Conservation (phyloP, 1,140 invertebrate species). For the Drosophila erecta region DNA sequence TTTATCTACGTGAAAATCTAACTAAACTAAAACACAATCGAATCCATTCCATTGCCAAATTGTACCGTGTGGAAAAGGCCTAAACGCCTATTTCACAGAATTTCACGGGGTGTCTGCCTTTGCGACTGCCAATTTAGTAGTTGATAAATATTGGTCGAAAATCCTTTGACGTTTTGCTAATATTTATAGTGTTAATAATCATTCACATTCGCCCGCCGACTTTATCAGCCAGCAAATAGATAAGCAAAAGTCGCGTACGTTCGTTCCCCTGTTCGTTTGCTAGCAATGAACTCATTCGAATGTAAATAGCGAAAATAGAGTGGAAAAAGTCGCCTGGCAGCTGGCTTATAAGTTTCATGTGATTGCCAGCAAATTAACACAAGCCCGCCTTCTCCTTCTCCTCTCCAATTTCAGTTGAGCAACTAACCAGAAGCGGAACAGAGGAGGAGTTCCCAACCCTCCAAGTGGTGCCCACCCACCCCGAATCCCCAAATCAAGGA, state of each 20-base stretch:
- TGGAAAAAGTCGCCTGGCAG: constrained; percentile 48
- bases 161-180: constrained; percentile 74
- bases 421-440: constrained; percentile 38
- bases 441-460: constrained; percentile 23
- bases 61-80: background rate
- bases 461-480: background rate
- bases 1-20: too few species aligned
- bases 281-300: constrained; percentile 50
- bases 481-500: background rate
- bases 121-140: constrained; percentile 38
- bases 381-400: constrained; percentile 17
- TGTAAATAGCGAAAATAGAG: constrained; percentile 48
- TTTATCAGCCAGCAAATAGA: constrained; percentile 64
- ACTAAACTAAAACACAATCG: background rate
- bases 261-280: constrained; percentile 26
- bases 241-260: constrained; percentile 41
- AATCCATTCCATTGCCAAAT: background rate
- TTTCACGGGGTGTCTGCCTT: constrained; percentile 21
- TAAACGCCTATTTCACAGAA: constrained; percentile 2
- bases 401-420: constrained; percentile 49
- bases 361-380: constrained; percentile 67
- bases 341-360: constrained; percentile 71
- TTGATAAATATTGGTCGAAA: constrained; percentile 66
- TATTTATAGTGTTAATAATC: constrained; percentile 82
- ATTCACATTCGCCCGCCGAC: constrained; percentile 40